phyloP scores from a whole-genome alignment of 1,140 invertebrate genomes.

The Phortica variegata region DNA sequence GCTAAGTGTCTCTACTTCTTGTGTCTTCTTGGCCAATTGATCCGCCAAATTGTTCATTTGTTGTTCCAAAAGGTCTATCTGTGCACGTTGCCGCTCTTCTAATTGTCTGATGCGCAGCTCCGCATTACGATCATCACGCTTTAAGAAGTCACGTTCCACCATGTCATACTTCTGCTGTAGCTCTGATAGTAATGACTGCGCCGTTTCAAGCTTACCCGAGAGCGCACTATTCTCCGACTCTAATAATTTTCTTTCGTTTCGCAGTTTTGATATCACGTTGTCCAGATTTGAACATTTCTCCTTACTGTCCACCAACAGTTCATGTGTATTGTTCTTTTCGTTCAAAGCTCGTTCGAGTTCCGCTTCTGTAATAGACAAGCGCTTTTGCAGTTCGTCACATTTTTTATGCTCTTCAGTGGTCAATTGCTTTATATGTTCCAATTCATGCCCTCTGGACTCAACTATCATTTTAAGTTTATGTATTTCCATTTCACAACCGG shows the following conservation, averaged over 20 bases:
- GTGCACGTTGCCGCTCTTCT: constrained; percentile 42
- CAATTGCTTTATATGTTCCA: constrained; percentile 30
- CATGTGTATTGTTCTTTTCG: constrained; percentile 60
- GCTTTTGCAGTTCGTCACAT: constrained; percentile 55
- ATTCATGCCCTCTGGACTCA: constrained; percentile 35
- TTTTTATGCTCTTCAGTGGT: constrained; percentile 32
- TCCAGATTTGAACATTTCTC: constrained; percentile 46
- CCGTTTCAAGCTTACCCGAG: constrained; percentile 36
- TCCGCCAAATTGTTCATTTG: constrained; percentile 32
- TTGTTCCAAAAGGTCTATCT: constrained; percentile 41
- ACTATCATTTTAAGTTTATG: constrained; percentile 38
- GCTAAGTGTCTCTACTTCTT: constrained; percentile 60
- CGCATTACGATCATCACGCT: constrained; percentile 31
- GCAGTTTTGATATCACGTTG: constrained; percentile 38
- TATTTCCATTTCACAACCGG: constrained; percentile 21
- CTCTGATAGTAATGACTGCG: constrained; percentile 35
- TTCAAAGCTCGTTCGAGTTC: constrained; percentile 60
- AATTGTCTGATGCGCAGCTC: constrained; percentile 38
- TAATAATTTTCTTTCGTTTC: constrained; percentile 35
- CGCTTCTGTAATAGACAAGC: constrained; percentile 58
- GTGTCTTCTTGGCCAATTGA: constrained; percentile 57
- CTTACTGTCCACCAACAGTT: constrained; percentile 58
- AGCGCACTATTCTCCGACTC: constrained; percentile 39
- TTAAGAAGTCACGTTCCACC: constrained; percentile 35
- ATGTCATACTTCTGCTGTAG: constrained; percentile 46